Base-by-base conservation (phyloP, 1,140 invertebrate genomes). In the Trichomalopsis sarcophagae region DNA sequence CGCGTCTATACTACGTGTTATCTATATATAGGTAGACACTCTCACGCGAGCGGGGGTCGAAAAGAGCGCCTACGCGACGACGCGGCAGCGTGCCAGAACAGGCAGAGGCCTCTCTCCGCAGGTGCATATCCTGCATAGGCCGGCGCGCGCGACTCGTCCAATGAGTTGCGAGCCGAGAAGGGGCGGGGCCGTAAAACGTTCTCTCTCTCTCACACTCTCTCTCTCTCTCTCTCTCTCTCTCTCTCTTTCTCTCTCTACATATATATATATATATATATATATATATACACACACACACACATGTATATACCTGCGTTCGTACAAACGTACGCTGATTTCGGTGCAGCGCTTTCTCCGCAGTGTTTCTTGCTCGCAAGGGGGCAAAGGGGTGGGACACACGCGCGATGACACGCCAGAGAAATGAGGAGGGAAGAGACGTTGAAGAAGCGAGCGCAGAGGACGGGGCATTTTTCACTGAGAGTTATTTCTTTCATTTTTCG, bases 41-140 rank as follows among this genome's bases (percentile, higher is more conserved):
- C 47, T 50, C 47, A 17, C 47, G 0, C 47, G 14, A 13, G 11
- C 47, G 21, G 55, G 55, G 21, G 55, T 62, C 21, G 55, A 62
- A 62, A 62, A 62, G 55, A 68, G 55, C 9, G 77, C 87, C 85
- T 89, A 88, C 88, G 91, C 91, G 92, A 87, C 92, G 92, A 91
- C 91, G 92, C 91, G 92, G 91, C 91, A 91, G 86, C 87, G 88
- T 92, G 91, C 92, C 91, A 92, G 90, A 33, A 62, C n/a, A 66
- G 50, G 50, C 47, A 82, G 55, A 62, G 44, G 73, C 13, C 40
- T 76, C 30, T 23, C 14, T 76, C 21, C 7, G 75, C 86, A 88
- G 66, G 75, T 87, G 89, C 86, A 88, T 76, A 3, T 47, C 74
- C n/a, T 40, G 27, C 47, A 50, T 40, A 66, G 66, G 76, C 68